These are phyloP conservation scores for Drosophila simulans DNA, from an alignment of 1,140 invertebrate species.

Conservation along the genomic window DNA sequence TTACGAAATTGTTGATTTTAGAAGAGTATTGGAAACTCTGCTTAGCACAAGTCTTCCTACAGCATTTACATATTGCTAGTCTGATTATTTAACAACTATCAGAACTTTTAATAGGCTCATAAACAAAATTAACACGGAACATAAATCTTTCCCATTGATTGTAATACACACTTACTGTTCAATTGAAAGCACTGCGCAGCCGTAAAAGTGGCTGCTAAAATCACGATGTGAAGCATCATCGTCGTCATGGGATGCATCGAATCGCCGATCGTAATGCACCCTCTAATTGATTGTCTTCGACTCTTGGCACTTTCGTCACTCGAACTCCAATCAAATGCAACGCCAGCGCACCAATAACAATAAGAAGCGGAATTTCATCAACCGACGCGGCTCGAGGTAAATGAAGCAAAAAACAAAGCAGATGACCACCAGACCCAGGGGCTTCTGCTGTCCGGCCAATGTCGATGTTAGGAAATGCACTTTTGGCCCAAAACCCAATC, in stretches of 20 bases:
- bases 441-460: conserved; percentile 62
- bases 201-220: conserved; percentile 49
- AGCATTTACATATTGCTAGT: not conserved
- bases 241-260: conserved; percentile 42
- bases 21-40: not conserved
- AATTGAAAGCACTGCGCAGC: conserved; percentile 58
- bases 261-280: conserved; percentile 38
- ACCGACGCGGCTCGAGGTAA: conserved; percentile 47
- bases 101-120: conserved; percentile 23
- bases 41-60: not conserved
- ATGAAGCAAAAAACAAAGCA: conserved; percentile 52
- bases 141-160: conserved; percentile 5
- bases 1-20: too few relatives aligned
- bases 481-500: conserved; percentile 21
- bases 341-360: conserved; percentile 35
- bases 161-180: conserved; percentile 70
- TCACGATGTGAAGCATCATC: conserved; percentile 46
- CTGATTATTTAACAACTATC: conserved; percentile 1
- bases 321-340: conserved; percentile 43
- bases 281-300: conserved; percentile 40
- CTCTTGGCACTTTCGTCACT: conserved; percentile 69
- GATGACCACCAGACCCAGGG: conserved; percentile 38
- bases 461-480: conserved; percentile 75
- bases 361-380: conserved; percentile 60
- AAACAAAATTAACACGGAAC: conserved; percentile 16